Conservation (phyloP, 1,140 invertebrate species). For the Ceratina calcarata region DNA sequence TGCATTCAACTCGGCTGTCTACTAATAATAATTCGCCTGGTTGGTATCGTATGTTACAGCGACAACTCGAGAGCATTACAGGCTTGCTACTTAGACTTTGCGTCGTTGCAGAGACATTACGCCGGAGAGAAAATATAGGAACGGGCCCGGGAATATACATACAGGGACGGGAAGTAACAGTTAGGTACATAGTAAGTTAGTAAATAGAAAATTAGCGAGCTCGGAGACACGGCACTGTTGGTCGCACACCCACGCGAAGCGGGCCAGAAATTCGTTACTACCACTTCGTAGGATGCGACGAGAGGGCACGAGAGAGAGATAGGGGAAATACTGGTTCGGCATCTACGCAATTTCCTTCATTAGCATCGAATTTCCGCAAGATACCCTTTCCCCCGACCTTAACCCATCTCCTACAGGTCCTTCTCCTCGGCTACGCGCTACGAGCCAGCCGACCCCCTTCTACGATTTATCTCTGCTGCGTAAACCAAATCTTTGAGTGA, state of each 20-base stretch:
- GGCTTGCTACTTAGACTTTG: neutral
- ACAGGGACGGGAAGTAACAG: neutral
- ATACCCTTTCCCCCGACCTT: constrained; percentile 36
- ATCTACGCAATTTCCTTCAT: constrained; percentile 74
- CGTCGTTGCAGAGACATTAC: neutral
- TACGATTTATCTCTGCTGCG: constrained; percentile 23
- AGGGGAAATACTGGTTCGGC: constrained; percentile 67
- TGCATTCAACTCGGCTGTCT: neutral
- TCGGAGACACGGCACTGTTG: constrained; percentile 31
- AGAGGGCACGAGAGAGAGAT: constrained; percentile 34
- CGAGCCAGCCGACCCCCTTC: neutral
- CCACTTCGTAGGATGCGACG: constrained; percentile 23
- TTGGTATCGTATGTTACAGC: neutral
- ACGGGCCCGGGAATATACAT: neutral
- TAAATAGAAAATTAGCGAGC: constrained; percentile 59
- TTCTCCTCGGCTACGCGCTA: neutral
- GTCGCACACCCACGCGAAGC: constrained; percentile 9
- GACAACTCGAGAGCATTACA: neutral
- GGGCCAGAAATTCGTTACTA: constrained; percentile 55
- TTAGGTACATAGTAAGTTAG: constrained; percentile 19
- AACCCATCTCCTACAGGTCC: constrained; percentile 5
- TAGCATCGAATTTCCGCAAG: constrained; percentile 72
- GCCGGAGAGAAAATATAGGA: constrained; percentile 16
- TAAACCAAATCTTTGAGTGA: constrained; percentile 55
- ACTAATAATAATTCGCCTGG: constrained; percentile 3